Evolutionary conservation across 2,888 invertebrate species (phyloP).

Genomic region (Andrena marginata): DNA sequence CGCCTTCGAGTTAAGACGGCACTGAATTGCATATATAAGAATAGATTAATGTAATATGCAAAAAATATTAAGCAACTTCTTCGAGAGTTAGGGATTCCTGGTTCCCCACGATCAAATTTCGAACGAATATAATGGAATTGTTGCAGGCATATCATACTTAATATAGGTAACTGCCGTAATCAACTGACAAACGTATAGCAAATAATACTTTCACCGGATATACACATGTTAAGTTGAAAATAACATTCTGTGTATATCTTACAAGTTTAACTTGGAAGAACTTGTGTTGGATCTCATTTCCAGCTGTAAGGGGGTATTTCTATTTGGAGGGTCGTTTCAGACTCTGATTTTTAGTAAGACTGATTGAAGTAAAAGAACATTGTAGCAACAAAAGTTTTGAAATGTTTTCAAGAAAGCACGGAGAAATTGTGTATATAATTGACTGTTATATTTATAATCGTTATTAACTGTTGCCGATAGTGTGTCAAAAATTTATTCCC

Average conservation of each 20-base stretch:
- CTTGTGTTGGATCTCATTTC: constrained; percentile 45
- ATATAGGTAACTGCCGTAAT: constrained; percentile 57
- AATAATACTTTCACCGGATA: constrained; percentile 15
- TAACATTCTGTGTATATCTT: constrained; percentile 38
- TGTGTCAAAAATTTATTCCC: no score
- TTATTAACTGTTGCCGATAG: no score
- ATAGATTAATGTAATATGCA: constrained; percentile 7
- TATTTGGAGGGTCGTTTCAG: no score
- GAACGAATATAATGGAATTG: constrained; percentile 33
- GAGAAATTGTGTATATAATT: no score
- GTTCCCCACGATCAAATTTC: constrained; percentile 15
- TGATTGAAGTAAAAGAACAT: no score
- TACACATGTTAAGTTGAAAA: constrained; percentile 33
- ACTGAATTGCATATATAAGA: constrained; percentile 7
- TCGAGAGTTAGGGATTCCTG: background rate
- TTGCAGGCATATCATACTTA: constrained; percentile 47
- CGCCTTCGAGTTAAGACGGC: no score
- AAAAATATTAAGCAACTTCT: constrained; percentile 7
- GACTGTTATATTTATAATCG: no score
- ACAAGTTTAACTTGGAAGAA: constrained; percentile 27
- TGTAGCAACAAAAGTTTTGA: no score
- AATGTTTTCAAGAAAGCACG: no score
- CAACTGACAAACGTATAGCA: constrained; percentile 13
- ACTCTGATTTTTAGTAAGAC: no score
- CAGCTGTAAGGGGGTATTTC: background rate